Evolutionary conservation across 2,113 vertebrate genomes (phyloP), one percentile per base, ranked within the genome.

Genomic region (Oxygymnocypris stewartii): DNA sequence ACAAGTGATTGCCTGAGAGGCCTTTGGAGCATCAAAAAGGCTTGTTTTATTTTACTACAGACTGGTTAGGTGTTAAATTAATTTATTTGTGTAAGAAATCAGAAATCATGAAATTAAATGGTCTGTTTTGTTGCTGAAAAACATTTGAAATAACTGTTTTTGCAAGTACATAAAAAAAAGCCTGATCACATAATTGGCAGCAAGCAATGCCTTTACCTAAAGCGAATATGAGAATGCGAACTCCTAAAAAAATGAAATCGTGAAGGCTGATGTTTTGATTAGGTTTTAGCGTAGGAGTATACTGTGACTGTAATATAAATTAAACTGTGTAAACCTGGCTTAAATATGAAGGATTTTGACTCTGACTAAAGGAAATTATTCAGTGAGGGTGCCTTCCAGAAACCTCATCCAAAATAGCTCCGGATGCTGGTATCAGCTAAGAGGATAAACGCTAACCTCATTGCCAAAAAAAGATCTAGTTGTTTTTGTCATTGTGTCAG

Each of bases 341-440:
- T 25, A 42, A 20, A 79, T 75, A 37, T 85, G 37, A 18, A 28
- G 37, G 14, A 16, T 82, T 82, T 44, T 88, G 57, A 84, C 63
- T 59, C 28, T n/a, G 81, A 71, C 73, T 51, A 49, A 69, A 86
- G 74, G 84, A 73, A 74, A 80, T 76, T 42, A 77, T 85, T 84
- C 13, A 4, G 28, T 84, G 51, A 76, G 74, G 8, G 13, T 51
- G 67, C 6, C 31, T 35, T 82, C 84, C 84, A 67, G 71, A 35
- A 65, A 51, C 61, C 11, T 37, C 73, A 71, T 79, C 84, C 84
- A 79, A 79, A 65, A 85, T 79, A 40, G 61, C 51, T 81, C 67
- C 35, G 78, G 67, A 82, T 57, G 18, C 69, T 86, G 49, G 78
- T 74, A 47, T 31, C 61, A 63, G 71, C 25, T 28, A 75, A 78